phyloP scores from a whole-genome alignment of 1,140 invertebrate genomes.

The Scaptomyza hsui region DNA sequence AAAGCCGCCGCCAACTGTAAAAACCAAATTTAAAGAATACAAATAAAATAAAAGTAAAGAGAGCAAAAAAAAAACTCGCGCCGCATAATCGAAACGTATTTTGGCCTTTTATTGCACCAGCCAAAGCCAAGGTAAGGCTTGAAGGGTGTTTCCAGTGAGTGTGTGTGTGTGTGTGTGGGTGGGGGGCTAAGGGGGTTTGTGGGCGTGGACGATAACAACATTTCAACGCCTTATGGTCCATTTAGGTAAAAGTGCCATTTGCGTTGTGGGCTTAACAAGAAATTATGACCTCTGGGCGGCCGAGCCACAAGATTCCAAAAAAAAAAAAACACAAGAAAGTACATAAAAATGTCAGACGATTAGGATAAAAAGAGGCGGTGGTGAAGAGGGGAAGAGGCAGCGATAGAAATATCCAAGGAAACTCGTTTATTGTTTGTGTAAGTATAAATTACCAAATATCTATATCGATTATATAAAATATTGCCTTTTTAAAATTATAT shows the following conservation, averaged over 20 bases:
- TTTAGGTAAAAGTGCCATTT: conserved; percentile 81
- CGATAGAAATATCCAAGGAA: background rate
- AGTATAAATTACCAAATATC: background rate
- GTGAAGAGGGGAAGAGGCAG: background rate
- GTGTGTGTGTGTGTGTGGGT: conserved; percentile 10
- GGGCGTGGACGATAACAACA: conserved; percentile 67
- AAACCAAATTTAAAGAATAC: conserved; percentile 58
- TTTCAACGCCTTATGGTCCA: conserved; percentile 82
- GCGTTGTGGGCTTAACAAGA: conserved; percentile 73
- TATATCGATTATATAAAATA: background rate
- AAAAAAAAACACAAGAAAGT: conserved; percentile 19
- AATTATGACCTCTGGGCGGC: conserved; percentile 72
- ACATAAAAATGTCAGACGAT: conserved; percentile 29
- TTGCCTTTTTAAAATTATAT: background rate
- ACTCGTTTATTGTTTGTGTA: background rate
- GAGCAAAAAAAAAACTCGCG: conserved; percentile 38
- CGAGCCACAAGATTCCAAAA: conserved; percentile 8
- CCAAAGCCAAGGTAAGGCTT: conserved; percentile 39
- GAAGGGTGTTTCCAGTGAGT: background rate
- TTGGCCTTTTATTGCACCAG: conserved; percentile 66
- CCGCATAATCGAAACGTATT: conserved; percentile 79
- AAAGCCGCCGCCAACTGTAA: conserved; percentile 55
- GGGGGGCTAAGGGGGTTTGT: background rate
- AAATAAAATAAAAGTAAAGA: conserved; percentile 35
- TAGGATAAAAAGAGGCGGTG: background rate